phyloP scores from a whole-genome alignment of 2,888 invertebrate species.

The Parthenolecanium corni region DNA sequence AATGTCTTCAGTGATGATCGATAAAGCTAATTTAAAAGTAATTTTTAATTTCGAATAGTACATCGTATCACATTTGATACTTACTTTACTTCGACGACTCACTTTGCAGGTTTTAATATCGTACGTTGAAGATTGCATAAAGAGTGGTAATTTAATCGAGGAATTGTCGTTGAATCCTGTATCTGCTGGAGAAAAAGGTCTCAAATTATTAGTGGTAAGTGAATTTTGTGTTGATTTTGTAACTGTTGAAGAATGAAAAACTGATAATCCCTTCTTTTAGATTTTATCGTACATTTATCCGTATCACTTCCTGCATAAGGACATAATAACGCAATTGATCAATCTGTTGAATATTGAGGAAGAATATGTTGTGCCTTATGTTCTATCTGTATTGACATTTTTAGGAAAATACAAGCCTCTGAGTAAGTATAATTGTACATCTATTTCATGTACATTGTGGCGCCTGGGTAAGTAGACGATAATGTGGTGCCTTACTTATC shows the following conservation, averaged over 20 bases:
- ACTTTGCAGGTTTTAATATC: conserved; percentile 42
- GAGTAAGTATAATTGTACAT: conserved; percentile 47
- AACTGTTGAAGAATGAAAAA: background rate
- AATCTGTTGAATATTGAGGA: conserved; percentile 69
- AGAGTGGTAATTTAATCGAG: conserved; percentile 54
- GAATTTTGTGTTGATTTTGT: background rate
- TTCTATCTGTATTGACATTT: conserved; percentile 73
- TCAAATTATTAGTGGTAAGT: conserved; percentile 68
- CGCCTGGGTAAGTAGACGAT: no score
- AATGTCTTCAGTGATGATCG: conserved; percentile 92
- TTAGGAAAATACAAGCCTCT: conserved; percentile 76
- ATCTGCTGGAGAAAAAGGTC: conserved; percentile 76
- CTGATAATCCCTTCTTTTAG: conserved; percentile 37
- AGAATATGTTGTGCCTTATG: conserved; percentile 64
- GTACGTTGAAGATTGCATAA: conserved; percentile 60
- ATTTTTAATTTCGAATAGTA: background rate
- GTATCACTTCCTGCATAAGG: conserved; percentile 77
- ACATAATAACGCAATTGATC: conserved; percentile 65
- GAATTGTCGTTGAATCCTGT: conserved; percentile 68
- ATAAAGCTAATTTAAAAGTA: conserved; percentile 72
- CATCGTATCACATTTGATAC: background rate
- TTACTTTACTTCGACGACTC: background rate
- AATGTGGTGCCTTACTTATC: no score
- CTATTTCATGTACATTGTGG: no score
- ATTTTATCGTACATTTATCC: conserved; percentile 87